Percentiles rank a stretch among this genome's conserved stretches.
Evolutionary conservation across 2,888 invertebrate species (phyloP).

Genomic region (Morpho helenor): DNA sequence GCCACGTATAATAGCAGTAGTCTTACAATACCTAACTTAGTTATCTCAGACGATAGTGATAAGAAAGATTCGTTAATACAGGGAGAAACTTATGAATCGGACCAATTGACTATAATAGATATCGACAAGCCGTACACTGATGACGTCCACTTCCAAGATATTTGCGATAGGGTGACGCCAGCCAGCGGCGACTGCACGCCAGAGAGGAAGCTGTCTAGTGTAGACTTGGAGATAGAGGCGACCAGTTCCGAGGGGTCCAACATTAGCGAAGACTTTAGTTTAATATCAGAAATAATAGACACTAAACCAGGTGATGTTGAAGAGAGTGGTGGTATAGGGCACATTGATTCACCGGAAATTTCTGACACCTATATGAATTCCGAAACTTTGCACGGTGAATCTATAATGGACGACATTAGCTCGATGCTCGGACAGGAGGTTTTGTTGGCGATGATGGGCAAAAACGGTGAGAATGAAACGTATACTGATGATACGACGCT

Average conservation of each 20-base stretch:
- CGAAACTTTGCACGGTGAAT: constrained; percentile 88
- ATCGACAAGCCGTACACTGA: constrained; percentile 78
- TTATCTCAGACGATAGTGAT: constrained; percentile 71
- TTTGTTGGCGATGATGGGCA: constrained; percentile 82
- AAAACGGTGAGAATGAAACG: constrained; percentile 81
- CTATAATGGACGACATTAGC: constrained; percentile 88
- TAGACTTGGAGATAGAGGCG: constrained; percentile 73
- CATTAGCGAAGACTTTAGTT: constrained; percentile 86
- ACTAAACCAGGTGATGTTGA: constrained; percentile 64
- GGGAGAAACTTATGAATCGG: constrained; percentile 79
- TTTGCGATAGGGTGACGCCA: constrained; percentile 53
- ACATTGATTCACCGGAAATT: constrained; percentile 90
- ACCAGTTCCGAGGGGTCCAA: constrained; percentile 81
- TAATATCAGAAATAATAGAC: constrained; percentile 83
- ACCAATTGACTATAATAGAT: constrained; percentile 83
- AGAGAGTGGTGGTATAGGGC: constrained; percentile 81
- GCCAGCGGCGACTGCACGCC: constrained; percentile 63
- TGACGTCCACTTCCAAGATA: constrained; percentile 60
- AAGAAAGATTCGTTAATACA: constrained; percentile 64
- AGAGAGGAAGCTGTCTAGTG: constrained; percentile 61
- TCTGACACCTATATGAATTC: constrained; percentile 85
- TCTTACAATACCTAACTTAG: constrained; percentile 71
- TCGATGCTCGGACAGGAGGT: constrained; percentile 86
- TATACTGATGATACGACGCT: constrained; percentile 85
- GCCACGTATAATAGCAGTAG: constrained; percentile 60